A percentile compares a stretch with the other conserved stretches of the same genome.
These are phyloP conservation scores for Pantherophis guttatus DNA, from an alignment of 2,113 vertebrate genomes.

Conservation along the genomic window DNA sequence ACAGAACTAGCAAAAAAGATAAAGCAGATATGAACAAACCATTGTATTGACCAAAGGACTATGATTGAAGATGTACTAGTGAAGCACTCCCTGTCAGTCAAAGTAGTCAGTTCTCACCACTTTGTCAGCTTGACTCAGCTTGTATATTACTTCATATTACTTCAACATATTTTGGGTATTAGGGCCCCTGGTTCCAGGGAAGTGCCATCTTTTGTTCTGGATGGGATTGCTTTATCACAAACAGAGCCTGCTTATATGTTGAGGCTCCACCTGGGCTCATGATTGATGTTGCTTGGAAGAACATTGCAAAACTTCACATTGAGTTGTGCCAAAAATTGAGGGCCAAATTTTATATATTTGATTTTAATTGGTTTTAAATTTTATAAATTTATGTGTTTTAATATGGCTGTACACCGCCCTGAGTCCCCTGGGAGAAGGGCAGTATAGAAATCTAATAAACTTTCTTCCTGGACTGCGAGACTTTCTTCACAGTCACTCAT, in stretches of 20 bases:
- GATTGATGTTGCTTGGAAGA: background rate
- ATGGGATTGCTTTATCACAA: background rate
- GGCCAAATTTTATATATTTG: no score
- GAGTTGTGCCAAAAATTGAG: background rate
- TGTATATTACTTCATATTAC: background rate
- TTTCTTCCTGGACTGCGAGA: background rate
- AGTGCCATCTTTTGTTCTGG: background rate
- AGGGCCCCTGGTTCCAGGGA: background rate
- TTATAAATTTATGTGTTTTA: no score
- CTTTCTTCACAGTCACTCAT: background rate
- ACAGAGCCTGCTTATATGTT: background rate
- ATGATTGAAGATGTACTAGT: background rate
- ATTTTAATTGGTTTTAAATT: no score
- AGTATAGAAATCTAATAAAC: no score
- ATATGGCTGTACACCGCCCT: no score
- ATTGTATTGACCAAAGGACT: background rate
- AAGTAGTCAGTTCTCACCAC: background rate
- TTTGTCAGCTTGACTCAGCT: background rate
- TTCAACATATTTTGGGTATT: background rate
- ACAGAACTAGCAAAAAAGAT: background rate
- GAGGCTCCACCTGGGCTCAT: background rate
- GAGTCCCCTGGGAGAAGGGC: no score
- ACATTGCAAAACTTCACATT: background rate
- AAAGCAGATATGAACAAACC: background rate
- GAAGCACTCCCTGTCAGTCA: background rate